Base-by-base conservation (phyloP, 2,113 vertebrate species). In the Dromas ardeola region DNA sequence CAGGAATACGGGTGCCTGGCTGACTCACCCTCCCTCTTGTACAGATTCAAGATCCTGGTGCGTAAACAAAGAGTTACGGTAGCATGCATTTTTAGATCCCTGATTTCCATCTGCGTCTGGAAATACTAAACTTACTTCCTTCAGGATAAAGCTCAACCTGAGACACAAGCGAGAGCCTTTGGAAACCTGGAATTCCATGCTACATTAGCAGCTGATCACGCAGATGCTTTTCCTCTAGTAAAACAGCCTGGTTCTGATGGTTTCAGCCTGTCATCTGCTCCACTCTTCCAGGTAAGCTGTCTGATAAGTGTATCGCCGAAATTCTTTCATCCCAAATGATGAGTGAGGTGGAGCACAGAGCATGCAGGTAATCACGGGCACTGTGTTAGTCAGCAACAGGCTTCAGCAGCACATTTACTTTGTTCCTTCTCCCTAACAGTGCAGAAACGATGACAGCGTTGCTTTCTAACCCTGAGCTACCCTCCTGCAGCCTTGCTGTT, bases 41-140 rank as follows among this genome's bases (percentile, higher is more conserved):
- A 98, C 93, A 97, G 97, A 89, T 98, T 98, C 94, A 98, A 98
- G 95, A 98, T 98, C 88, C 96, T 98, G 97, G 98, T 99, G 96
- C 36, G 92, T 93, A 65, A 79, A 32, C 19, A 14, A 13, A 34
- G 40, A 58, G 23, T 29, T 29, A 49, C 0, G 10, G 17, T 10
- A 67, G 40, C 25, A 5, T 7, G 27, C 6, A 1, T 53, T 58
- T 90, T 78, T 56, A 66, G 29, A 52, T 62, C n/a, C 22, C 23
- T 1, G 8, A 49, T 50, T 61, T 38, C 61, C 40, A 34, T 4
- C 11, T 18, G 13, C 27, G n/a, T 65, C n/a, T 92, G 73, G 25
- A 47, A 83, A 40, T 72, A 45, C 26, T 43, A 25, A 52, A 74
- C 42, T 55, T 26, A 15, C n/a, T 38, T 52, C 47, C n/a, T 95